These are phyloP conservation scores for Procavia capensis DNA, from an alignment of 2,113 vertebrate species.

Conservation along the genomic window DNA sequence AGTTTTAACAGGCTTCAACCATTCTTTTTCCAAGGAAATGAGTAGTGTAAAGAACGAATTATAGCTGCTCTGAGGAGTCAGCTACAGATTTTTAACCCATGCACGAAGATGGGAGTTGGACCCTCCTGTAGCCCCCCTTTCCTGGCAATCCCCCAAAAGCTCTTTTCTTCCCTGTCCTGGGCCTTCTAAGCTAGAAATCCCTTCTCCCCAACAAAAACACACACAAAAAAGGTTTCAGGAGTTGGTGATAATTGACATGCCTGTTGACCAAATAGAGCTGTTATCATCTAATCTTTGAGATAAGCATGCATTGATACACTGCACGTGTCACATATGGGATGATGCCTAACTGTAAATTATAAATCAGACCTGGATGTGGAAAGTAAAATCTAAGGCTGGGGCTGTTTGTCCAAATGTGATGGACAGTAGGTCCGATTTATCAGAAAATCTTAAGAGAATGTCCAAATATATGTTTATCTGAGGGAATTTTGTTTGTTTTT, in stretches of 20 bases:
- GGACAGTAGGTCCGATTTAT: constrained; percentile 9
- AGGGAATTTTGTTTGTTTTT: not conserved
- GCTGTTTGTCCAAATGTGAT: not conserved
- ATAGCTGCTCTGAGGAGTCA: constrained; percentile 28
- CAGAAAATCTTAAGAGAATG: not conserved
- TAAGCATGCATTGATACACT: not conserved
- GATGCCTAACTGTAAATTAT: not conserved
- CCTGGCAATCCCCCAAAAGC: not conserved
- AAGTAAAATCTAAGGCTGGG: not conserved
- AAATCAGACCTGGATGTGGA: not conserved
- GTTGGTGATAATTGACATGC: not conserved
- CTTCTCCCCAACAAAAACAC: not conserved
- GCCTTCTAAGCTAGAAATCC: not conserved
- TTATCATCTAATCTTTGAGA: not conserved
- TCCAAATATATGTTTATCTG: not conserved
- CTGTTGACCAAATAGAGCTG: not conserved
- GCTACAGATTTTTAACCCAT: constrained; percentile 16
- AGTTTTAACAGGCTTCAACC: constrained; percentile 42
- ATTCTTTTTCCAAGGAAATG: constrained; percentile 51
- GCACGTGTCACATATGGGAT: not conserved
- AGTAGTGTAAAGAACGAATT: constrained; percentile 48
- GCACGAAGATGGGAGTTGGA: not conserved
- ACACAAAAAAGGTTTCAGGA: not conserved
- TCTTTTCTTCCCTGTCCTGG: not conserved
- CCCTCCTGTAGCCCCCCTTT: not conserved